Conservation (phyloP, 2,113 vertebrate species). For the Spea bombifrons region DNA sequence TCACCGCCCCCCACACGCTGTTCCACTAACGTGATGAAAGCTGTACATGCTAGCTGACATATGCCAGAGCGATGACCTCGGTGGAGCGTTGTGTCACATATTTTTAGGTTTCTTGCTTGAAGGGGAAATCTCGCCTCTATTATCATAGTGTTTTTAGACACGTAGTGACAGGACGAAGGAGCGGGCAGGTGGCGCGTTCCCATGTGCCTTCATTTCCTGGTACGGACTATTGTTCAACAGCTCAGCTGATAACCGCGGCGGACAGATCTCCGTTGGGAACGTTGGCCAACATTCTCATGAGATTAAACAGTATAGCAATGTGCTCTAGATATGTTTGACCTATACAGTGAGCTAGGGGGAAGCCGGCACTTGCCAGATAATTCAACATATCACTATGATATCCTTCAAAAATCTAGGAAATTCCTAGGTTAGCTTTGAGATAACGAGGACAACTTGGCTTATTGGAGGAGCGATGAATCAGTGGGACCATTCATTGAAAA, state of each 20-base stretch:
- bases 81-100: neutral
- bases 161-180: neutral
- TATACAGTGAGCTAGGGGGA: neutral
- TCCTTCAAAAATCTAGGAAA: neutral
- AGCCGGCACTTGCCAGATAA: neutral
- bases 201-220: neutral
- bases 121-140: neutral
- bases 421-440: too few species aligned
- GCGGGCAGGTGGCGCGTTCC: neutral
- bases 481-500: too few species aligned
- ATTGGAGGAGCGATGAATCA: too few species aligned
- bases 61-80: neutral
- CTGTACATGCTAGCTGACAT: neutral
- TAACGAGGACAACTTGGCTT: too few species aligned
- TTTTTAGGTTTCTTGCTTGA: constrained; percentile 5
- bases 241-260: neutral
- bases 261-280: neutral
- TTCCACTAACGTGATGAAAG: neutral
- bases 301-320: neutral
- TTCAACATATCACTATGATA: neutral
- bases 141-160: neutral
- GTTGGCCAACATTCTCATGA: neutral
- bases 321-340: neutral
- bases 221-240: neutral
- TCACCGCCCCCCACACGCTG: neutral